A percentile compares a stretch with the other conserved stretches of the same genome.
These are phyloP conservation scores for Bujurquina vittata DNA, from an alignment of 2,113 vertebrate genomes.

Conservation along the genomic window DNA sequence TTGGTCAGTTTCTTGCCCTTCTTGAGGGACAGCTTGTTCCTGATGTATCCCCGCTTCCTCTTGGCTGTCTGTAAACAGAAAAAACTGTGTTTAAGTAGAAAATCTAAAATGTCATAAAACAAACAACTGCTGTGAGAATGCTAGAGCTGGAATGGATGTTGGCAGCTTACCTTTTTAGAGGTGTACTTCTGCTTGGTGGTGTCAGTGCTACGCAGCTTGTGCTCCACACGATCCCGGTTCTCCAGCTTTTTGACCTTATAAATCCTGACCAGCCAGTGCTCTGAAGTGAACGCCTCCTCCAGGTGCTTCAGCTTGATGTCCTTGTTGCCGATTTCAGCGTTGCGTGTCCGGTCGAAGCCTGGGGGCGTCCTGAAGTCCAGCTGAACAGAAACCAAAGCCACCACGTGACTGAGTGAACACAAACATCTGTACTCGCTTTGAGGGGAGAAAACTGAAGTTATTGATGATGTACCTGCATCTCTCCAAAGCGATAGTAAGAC, in stretches of 20 bases:
- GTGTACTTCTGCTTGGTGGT: slow-evolving; percentile 94
- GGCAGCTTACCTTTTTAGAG: slow-evolving; percentile 91
- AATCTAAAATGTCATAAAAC: neutral
- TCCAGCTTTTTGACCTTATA: slow-evolving; percentile 95
- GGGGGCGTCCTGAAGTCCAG: slow-evolving; percentile 95
- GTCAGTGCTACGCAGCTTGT: slow-evolving; percentile 90
- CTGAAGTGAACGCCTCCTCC: slow-evolving; percentile 95
- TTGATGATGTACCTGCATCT: slow-evolving; percentile 89
- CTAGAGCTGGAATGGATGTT: neutral
- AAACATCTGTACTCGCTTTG: neutral
- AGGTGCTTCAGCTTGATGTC: slow-evolving; percentile 95
- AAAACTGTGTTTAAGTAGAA: neutral
- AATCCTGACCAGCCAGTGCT: slow-evolving; percentile 96
- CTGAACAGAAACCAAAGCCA: slow-evolving; percentile 63
- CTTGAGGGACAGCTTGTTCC: slow-evolving; percentile 94
- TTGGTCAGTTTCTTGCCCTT: slow-evolving; percentile 91
- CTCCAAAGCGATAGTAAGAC: slow-evolving; percentile 98
- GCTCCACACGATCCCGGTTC: slow-evolving; percentile 90
- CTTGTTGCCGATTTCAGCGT: slow-evolving; percentile 96
- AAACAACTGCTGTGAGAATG: neutral
- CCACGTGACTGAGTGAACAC: accelerated
- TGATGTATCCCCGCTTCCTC: slow-evolving; percentile 96
- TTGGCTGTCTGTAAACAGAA: slow-evolving; percentile 85
- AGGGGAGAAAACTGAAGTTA: neutral
- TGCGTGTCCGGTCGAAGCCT: slow-evolving; percentile 93